These are phyloP conservation scores for Aphaenogaster ashmeadi DNA, from an alignment of 1,140 invertebrate genomes.

Conservation along the genomic window DNA sequence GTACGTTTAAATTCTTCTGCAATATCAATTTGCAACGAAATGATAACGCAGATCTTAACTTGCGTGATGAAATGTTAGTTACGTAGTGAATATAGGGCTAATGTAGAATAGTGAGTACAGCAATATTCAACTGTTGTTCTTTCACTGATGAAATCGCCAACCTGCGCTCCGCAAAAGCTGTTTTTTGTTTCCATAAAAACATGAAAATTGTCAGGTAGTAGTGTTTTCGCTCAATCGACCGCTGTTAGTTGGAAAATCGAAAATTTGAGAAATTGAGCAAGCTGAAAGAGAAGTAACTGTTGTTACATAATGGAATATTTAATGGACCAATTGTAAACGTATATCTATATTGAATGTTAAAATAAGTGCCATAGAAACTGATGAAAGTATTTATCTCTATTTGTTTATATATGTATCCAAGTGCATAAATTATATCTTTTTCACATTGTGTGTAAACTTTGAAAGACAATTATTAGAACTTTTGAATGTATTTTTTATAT, in stretches of 20 bases:
- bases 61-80: not conserved
- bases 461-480: not conserved
- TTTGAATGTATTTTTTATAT: not conserved
- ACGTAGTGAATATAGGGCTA: not conserved
- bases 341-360: slow-evolving; percentile 6
- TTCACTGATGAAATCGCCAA: slow-evolving; percentile 31
- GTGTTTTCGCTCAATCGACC: slow-evolving; percentile 3
- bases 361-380: not conserved
- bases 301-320: slow-evolving; percentile 1
- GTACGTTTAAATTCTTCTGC: slow-evolving; percentile 7
- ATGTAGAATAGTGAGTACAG: not conserved
- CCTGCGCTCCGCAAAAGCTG: not conserved
- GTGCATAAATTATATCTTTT: slow-evolving; percentile 9
- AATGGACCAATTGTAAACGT: not conserved
- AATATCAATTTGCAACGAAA: not conserved
- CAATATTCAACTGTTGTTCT: slow-evolving; percentile 10
- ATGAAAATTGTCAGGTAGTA: slow-evolving; percentile 19
- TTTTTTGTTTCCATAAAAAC: slow-evolving; percentile 21
- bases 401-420: not conserved
- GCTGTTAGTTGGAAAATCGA: slow-evolving; percentile 40
- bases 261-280: slow-evolving; percentile 34
- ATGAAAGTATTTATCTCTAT: slow-evolving; percentile 1
- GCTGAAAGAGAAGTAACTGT: not conserved
- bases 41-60: not conserved
- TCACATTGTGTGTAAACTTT: not conserved